A percentile compares a stretch with the other conserved stretches of the same genome.
phyloP scores from a whole-genome alignment of 2,113 vertebrate species.

The western clawed frog (Xenopus tropicalis) region UCB_Xtro_10.0 CM004446.2:141290501-141291000 shows the following conservation, averaged over 20 bases:
- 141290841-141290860: slow-evolving; percentile 41
- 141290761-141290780: slow-evolving; percentile 24
- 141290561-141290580: too few species aligned
- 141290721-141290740: too few species aligned
- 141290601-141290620: too few species aligned
- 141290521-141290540: too few species aligned
- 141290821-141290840: slow-evolving; percentile 34
- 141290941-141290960: slow-evolving; percentile 39
- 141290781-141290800: slow-evolving; percentile 27
- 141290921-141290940: slow-evolving; percentile 45
- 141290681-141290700: too few species aligned
- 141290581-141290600: too few species aligned
- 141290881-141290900: slow-evolving; percentile 33
- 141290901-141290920: slow-evolving; percentile 42
- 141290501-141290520: too few species aligned
- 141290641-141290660: too few species aligned
- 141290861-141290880: slow-evolving; percentile 39
- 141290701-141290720: too few species aligned
- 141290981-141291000: slow-evolving; percentile 41
- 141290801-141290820: slow-evolving; percentile 36
- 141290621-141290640: too few species aligned
- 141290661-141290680: too few species aligned
- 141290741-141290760: not conserved
- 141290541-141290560: too few species aligned
- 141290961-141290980: slow-evolving; percentile 38